These are phyloP conservation scores for Diachrysia chrysitis DNA, from an alignment of 2,888 invertebrate species.

Conservation along the genomic window DNA sequence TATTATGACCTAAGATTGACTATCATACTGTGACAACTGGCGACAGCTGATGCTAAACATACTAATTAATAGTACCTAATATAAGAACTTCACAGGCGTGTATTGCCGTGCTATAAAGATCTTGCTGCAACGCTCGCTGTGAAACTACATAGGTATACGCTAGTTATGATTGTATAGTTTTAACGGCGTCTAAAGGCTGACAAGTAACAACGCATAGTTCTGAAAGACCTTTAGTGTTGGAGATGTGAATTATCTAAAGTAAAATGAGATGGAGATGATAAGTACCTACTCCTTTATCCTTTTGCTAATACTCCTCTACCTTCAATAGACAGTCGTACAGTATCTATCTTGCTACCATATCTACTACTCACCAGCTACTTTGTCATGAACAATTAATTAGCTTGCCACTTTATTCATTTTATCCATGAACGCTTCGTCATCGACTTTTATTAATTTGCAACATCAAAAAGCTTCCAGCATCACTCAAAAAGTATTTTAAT, in stretches of 20 bases:
- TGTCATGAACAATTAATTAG: conserved; percentile 36
- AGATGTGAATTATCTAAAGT: too few species aligned
- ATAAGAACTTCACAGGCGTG: background rate
- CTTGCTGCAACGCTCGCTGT: background rate
- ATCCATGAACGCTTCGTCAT: conserved; percentile 40
- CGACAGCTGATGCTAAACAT: background rate
- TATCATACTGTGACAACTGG: background rate
- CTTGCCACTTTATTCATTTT: conserved; percentile 32
- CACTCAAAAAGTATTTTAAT: conserved; percentile 32
- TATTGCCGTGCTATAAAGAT: background rate
- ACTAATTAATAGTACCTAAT: background rate
- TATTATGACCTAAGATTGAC: background rate
- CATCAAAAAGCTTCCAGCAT: conserved; percentile 59
- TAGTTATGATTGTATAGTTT: background rate
- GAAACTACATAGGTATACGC: background rate
- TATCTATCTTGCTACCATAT: background rate
- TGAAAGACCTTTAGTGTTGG: too few species aligned
- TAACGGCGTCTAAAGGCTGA: too few species aligned
- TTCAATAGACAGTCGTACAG: too few species aligned
- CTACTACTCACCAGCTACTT: conserved; percentile 15
- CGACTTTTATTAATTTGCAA: conserved; percentile 58
- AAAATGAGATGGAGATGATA: too few species aligned
- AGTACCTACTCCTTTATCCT: too few species aligned
- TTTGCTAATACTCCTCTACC: too few species aligned
- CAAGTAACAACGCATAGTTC: too few species aligned